Evolutionary conservation across 2,797 vertebrate genomes (phyloP).

Genomic region (Urophycis tenuis): DNA sequence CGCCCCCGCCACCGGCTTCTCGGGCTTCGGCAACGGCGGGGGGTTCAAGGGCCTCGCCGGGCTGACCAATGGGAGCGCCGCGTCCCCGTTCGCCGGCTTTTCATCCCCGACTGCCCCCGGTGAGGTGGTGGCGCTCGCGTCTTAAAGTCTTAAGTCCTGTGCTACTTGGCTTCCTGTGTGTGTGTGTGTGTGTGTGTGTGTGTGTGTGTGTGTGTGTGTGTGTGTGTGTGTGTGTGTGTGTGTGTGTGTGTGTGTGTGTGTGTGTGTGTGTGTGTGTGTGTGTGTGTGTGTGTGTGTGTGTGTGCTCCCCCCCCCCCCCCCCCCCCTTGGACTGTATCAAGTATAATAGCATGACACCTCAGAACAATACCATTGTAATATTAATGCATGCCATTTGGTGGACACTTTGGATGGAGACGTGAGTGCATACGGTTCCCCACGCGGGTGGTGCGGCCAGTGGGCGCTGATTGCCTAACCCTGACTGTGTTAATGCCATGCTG

Average conservation of each 20-base stretch:
- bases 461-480: background rate
- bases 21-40: slow-evolving; percentile 58
- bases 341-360: background rate
- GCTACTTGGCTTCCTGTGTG: too few species aligned
- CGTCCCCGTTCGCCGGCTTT: slow-evolving; percentile 51
- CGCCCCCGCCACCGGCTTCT: slow-evolving; percentile 29
- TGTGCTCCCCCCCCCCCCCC: too few species aligned
- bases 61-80: slow-evolving; percentile 62
- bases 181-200: slow-evolving; percentile 1
- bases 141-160: background rate
- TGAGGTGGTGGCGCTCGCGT: slow-evolving; percentile 35
- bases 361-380: background rate
- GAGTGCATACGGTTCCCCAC: background rate
- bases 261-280: background rate
- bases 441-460: background rate
- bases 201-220: slow-evolving; percentile 3
- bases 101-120: slow-evolving; percentile 47
- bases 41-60: slow-evolving; percentile 61
- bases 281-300: background rate
- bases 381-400: background rate
- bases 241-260: slow-evolving; percentile 2
- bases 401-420: background rate
- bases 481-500: background rate
- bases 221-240: slow-evolving; percentile 10
- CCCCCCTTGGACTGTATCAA: background rate